Conservation (phyloP, 2,797 vertebrate species). For the Anguilla megastoma region DNA sequence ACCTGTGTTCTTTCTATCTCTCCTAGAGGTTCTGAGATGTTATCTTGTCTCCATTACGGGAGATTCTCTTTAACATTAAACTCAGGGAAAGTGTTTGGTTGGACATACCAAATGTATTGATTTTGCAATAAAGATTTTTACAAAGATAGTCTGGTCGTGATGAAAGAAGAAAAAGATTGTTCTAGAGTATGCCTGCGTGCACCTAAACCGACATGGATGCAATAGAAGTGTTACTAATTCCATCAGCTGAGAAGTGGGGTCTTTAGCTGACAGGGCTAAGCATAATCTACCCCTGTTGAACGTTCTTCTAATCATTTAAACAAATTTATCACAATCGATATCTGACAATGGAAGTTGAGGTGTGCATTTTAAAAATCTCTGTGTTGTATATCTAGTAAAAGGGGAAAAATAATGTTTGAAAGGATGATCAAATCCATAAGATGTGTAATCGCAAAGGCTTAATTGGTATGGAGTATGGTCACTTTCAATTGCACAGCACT, state of each 20-base stretch:
- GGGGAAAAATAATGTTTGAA: too few relatives aligned
- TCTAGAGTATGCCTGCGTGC: background rate
- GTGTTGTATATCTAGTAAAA: too few relatives aligned
- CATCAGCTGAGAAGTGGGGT: background rate
- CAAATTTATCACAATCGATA: too few relatives aligned
- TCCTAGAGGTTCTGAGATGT: background rate
- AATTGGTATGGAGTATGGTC: background rate
- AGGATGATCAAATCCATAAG: too few relatives aligned
- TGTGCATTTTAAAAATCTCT: too few relatives aligned
- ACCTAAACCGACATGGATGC: too few relatives aligned
- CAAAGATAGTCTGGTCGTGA: too few relatives aligned
- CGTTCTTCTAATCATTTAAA: too few relatives aligned
- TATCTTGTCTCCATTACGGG: background rate
- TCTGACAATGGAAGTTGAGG: too few relatives aligned
- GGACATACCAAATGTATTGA: background rate
- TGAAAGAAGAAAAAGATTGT: too few relatives aligned
- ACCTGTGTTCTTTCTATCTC: background rate
- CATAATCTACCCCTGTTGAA: background rate
- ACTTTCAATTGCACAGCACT: too few relatives aligned
- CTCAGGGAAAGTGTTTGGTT: background rate
- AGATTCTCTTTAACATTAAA: background rate
- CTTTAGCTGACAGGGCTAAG: background rate
- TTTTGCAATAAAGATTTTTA: too few relatives aligned
- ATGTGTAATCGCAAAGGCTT: background rate
- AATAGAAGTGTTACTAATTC: background rate